Evolutionary conservation across 2,113 vertebrate species (phyloP), one percentile per base, ranked within the genome.

Genomic region (Piliocolobus tephrosceles): DNA sequence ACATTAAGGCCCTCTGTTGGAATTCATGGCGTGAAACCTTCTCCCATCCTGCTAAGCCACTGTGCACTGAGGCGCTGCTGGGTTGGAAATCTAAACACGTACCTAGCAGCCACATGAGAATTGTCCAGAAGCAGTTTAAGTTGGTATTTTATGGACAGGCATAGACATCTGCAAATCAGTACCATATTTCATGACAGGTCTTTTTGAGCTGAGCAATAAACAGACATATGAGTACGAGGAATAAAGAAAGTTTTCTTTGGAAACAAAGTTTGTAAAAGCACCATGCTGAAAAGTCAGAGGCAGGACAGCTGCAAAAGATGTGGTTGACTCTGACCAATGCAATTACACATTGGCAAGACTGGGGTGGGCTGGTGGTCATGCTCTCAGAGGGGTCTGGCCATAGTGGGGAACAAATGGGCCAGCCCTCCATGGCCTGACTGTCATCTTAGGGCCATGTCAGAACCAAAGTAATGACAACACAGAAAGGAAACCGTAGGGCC

Each of bases 151-250:
- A 50, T 23, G 47, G 9, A 83, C 8, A 70, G 35, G 47, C 52
- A 89, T 23, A 89, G 43, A 90, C 81, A 70, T 94, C 38, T 89
- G 73, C 64, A 88, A 55, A 73, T 84, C 70, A 40, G 88, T 75
- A 64, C 52, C 50, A 27, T 35, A 80, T 83, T 88, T 84, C 58
- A 57, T 47, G 55, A 90, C 27, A 92, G 70, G 57, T 45, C 38
- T 11, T 70, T 17, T 68, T 72, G 38, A 61, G 50, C 38, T 87
- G 68, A 96, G 47, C n/a, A 80, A 55, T 40, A 73, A 38, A 70
- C 25, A 85, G 79, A 58, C 38, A 85, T 55, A 88, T 61, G 78
- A 66, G 32, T 22, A 27, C 47, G 66, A 84, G 83, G 50, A 73
- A 52, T 40, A 90, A n/a, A 58, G 47, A 8, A 76, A 7, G 2